Evolutionary conservation across 2,797 vertebrate genomes (phyloP).

Genomic region (Clarias pachynema): DNA sequence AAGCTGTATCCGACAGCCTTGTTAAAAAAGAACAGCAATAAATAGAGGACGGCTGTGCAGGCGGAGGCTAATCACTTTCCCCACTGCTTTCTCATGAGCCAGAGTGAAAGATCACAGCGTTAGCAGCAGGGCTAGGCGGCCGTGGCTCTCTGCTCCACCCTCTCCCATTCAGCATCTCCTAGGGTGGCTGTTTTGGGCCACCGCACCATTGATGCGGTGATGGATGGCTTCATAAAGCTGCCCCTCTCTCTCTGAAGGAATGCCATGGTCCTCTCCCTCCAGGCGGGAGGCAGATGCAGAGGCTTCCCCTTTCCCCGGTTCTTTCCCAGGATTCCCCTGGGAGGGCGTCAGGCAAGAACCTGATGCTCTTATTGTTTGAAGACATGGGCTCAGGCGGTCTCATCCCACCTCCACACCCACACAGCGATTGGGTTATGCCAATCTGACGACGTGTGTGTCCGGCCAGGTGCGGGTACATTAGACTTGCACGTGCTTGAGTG

Average conservation of each 20-base stretch:
- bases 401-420: slow-evolving; percentile 57
- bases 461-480: slow-evolving; percentile 25
- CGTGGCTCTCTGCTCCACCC: slow-evolving; percentile 54
- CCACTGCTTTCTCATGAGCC: slow-evolving; percentile 74
- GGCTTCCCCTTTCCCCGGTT: slow-evolving; percentile 61
- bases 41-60: slow-evolving; percentile 58
- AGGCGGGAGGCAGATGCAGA: slow-evolving; percentile 77
- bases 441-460: slow-evolving; percentile 18
- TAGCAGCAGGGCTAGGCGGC: slow-evolving; percentile 57
- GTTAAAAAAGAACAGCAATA: slow-evolving; percentile 50
- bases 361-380: slow-evolving; percentile 66
- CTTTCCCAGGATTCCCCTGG: slow-evolving; percentile 78
- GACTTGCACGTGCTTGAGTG: neutral
- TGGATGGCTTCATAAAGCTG: slow-evolving; percentile 80
- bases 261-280: slow-evolving; percentile 59
- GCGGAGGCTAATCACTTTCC: slow-evolving; percentile 78
- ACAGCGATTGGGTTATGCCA: slow-evolving; percentile 50
- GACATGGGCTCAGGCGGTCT: slow-evolving; percentile 64
- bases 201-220: slow-evolving; percentile 75
- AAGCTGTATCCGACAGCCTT: slow-evolving; percentile 17
- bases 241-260: slow-evolving; percentile 62
- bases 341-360: slow-evolving; percentile 69
- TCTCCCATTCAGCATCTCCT: slow-evolving; percentile 65
- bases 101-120: slow-evolving; percentile 76
- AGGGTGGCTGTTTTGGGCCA: slow-evolving; percentile 69